Conservation (phyloP, 2,888 invertebrate genomes). For the Latrodectus elegans region DNA sequence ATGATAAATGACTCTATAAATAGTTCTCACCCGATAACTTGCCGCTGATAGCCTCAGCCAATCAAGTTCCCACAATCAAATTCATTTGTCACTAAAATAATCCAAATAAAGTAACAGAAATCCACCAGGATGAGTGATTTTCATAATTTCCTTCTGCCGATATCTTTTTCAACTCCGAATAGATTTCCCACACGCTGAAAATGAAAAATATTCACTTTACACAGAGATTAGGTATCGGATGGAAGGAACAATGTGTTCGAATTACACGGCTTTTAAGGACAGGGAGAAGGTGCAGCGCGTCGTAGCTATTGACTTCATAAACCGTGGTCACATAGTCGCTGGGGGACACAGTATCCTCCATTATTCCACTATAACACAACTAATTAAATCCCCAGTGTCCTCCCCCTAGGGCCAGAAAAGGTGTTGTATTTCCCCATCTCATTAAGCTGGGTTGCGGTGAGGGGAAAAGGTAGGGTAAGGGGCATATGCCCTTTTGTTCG, state of each 20-base stretch:
- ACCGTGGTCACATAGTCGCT: conserved; percentile 1
- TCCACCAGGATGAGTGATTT: no score
- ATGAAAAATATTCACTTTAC: no score
- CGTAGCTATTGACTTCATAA: conserved; percentile 48
- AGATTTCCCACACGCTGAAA: no score
- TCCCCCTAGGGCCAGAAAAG: conserved; percentile 14
- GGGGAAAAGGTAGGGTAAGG: not conserved
- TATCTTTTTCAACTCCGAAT: no score
- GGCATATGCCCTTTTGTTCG: conserved; percentile 27
- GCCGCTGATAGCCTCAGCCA: no score
- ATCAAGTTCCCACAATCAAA: no score
- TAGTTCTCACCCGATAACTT: no score
- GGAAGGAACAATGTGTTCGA: conserved; percentile 48
- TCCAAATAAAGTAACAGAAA: no score
- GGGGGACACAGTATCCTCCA: conserved; percentile 14
- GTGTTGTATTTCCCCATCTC: conserved; percentile 59
- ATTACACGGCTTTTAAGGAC: conserved; percentile 56
- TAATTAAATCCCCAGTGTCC: conserved; percentile 63
- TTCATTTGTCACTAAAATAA: no score
- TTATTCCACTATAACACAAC: conserved; percentile 40
- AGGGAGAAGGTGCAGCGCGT: not conserved
- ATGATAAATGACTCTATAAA: no score
- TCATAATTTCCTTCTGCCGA: no score
- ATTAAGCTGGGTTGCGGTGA: conserved; percentile 29
- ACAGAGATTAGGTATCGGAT: not conserved